These are phyloP conservation scores for Pontoporia blainvillei DNA, from an alignment of 2,113 vertebrate genomes.

Conservation along the genomic window DNA sequence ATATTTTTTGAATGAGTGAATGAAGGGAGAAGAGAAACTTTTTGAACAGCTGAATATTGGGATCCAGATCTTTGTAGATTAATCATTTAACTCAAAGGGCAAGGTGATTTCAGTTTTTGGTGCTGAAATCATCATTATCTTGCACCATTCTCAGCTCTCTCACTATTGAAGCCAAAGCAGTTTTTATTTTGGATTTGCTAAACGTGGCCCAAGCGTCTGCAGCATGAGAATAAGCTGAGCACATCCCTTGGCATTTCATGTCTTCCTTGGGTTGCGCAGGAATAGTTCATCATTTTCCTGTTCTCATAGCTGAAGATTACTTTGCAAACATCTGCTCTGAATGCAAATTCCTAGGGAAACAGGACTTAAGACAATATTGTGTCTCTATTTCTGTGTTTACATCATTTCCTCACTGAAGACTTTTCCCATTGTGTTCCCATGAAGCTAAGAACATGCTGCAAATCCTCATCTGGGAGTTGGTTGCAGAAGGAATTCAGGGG, in stretches of 20 bases:
- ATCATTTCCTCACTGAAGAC: slow-evolving; percentile 48
- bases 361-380: slow-evolving; percentile 39
- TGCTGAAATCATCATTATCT: not conserved
- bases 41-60: not conserved
- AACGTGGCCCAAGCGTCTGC: not conserved
- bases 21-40: not conserved
- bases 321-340: slow-evolving; percentile 58
- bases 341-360: slow-evolving; percentile 61
- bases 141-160: not conserved
- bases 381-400: slow-evolving; percentile 64
- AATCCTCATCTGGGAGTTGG: slow-evolving; percentile 35
- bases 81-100: not conserved
- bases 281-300: slow-evolving; percentile 64
- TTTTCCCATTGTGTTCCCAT: slow-evolving; percentile 16
- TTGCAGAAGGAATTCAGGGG: slow-evolving; percentile 7
- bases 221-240: slow-evolving; percentile 35
- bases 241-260: not conserved
- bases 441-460: slow-evolving; percentile 47
- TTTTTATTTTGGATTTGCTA: slow-evolving; percentile 58
- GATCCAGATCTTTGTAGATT: not conserved
- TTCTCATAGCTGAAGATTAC: slow-evolving; percentile 32
- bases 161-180: slow-evolving; percentile 3
- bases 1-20: not conserved
- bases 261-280: slow-evolving; percentile 28
- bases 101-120: not conserved